Conservation (phyloP, 2,113 vertebrate species). For the Pteronura brasiliensis region DNA sequence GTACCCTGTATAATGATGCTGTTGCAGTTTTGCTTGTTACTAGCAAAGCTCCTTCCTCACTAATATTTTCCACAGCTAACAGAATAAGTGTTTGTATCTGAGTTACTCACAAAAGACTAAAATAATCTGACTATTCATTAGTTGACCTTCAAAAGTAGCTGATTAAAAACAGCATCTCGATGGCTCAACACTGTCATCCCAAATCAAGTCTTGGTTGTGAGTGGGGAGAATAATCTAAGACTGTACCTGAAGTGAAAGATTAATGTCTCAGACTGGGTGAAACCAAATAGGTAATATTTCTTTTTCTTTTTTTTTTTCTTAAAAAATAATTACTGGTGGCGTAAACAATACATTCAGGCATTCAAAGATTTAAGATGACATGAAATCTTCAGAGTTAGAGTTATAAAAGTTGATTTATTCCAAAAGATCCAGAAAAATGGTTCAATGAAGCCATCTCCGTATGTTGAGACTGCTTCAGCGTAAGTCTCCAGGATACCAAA, state of each 20-base stretch:
- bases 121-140: neutral
- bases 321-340: slow-evolving; percentile 76
- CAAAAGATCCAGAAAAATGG: slow-evolving; percentile 21
- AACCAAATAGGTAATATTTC: slow-evolving; percentile 72
- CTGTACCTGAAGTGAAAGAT: slow-evolving; percentile 62
- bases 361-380: slow-evolving; percentile 75
- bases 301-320: neutral
- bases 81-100: neutral
- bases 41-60: neutral
- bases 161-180: neutral
- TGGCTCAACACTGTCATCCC: neutral
- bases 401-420: slow-evolving; percentile 76
- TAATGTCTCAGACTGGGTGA: slow-evolving; percentile 70
- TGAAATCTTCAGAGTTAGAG: slow-evolving; percentile 75
- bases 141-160: neutral
- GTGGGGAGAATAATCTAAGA: neutral
- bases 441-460: slow-evolving; percentile 63
- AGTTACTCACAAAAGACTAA: neutral
- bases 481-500: slow-evolving; percentile 59
- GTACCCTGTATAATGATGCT: neutral
- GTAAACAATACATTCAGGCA: slow-evolving; percentile 69
- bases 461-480: slow-evolving; percentile 50
- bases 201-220: neutral
- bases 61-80: neutral
- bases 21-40: neutral